A percentile compares a stretch with the other conserved stretches of the same genome.
Conservation (phyloP, 2,113 vertebrate species). For the Nothocercus julius region DNA sequence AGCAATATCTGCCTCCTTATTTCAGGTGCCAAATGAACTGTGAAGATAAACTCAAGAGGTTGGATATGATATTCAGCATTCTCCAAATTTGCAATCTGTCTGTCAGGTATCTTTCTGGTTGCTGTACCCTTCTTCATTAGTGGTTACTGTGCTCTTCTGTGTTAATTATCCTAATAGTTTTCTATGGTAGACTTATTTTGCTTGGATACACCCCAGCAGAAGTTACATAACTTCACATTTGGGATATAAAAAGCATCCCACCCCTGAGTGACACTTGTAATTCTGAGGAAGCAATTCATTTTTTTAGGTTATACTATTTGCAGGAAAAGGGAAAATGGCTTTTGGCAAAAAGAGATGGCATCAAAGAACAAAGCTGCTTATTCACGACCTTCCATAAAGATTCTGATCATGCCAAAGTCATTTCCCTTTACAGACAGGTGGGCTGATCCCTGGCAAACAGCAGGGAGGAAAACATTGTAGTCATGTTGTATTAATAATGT, state of each 20-base stretch:
- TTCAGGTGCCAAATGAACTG: background rate
- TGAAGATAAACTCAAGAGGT: background rate
- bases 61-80: background rate
- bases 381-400: background rate
- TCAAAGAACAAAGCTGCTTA: background rate
- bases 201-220: background rate
- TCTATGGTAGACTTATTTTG: background rate
- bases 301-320: background rate
- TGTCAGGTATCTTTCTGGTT: background rate
- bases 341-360: background rate
- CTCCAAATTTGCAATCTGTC: background rate
- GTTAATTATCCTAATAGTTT: background rate
- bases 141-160: background rate
- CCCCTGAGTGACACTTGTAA: background rate
- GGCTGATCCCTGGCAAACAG: background rate
- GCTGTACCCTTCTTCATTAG: background rate
- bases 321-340: background rate
- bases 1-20: background rate
- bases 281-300: background rate
- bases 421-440: slow-evolving; percentile 1
- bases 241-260: background rate
- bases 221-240: background rate
- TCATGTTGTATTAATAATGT: slow-evolving; percentile 50
- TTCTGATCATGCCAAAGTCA: slow-evolving; percentile 6
- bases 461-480: background rate